Conservation (phyloP, 2,888 invertebrate genomes). For the Zaprionus bogoriensis region DNA sequence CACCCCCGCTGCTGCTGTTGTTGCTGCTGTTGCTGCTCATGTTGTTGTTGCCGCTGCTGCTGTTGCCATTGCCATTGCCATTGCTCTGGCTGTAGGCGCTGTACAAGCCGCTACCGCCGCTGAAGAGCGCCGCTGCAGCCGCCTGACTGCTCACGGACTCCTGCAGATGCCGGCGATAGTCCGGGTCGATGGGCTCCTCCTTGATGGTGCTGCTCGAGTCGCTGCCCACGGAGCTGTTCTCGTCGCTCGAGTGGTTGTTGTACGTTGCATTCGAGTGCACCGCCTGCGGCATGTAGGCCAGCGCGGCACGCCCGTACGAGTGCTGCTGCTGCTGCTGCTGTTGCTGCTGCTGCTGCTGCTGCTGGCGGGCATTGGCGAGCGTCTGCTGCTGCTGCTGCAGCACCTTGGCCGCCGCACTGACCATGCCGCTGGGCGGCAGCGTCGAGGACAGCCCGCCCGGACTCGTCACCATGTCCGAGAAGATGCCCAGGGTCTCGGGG, state of each 20-base stretch:
- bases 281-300: conserved; percentile 96
- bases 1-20: conserved; percentile 28
- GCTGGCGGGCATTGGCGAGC: conserved; percentile 67
- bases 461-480: conserved; percentile 91
- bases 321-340: conserved; percentile 82
- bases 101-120: conserved; percentile 80
- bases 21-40: conserved; percentile 69
- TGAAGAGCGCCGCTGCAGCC: conserved; percentile 77
- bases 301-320: conserved; percentile 86
- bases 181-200: conserved; percentile 93
- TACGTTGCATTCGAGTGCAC: conserved; percentile 87
- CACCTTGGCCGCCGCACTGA: conserved; percentile 82
- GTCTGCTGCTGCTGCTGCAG: conserved; percentile 80
- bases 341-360: conserved; percentile 78
- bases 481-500: conserved; percentile 88
- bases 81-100: conserved; percentile 75
- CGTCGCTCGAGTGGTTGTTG: conserved; percentile 84
- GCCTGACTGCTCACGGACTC: conserved; percentile 74
- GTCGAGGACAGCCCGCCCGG: conserved; percentile 81
- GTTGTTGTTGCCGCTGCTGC: conserved; percentile 58
- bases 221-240: conserved; percentile 86
- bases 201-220: conserved; percentile 91
- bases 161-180: conserved; percentile 87
- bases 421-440: conserved; percentile 81
- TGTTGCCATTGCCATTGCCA: conserved; percentile 80